A percentile compares a stretch with the other conserved stretches of the same genome.
Evolutionary conservation across 2,797 vertebrate genomes (phyloP).

Genomic region (Gallinago stenura): DNA sequence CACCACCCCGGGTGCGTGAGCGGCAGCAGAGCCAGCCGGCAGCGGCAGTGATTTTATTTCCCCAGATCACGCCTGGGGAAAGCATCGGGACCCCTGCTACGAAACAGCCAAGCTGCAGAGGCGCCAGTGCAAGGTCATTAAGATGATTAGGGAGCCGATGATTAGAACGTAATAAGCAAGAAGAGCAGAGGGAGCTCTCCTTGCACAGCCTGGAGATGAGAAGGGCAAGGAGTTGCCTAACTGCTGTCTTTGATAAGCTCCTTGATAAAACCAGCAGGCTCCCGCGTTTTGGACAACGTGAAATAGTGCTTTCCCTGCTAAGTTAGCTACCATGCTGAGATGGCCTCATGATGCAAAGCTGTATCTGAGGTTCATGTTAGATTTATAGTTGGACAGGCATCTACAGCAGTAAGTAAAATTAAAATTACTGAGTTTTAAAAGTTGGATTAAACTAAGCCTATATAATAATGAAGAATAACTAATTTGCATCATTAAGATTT

Average conservation of each 20-base stretch:
- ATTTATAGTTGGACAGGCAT: background rate
- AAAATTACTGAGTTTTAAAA: background rate
- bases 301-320: background rate
- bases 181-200: background rate
- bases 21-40: background rate
- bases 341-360: background rate
- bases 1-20: fast-evolving
- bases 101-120: background rate
- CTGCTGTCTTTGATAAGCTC: background rate
- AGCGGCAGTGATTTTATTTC: background rate
- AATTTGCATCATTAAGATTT: background rate
- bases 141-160: background rate
- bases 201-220: background rate
- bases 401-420: background rate
- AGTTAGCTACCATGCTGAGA: background rate
- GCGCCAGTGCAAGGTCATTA: background rate
- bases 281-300: background rate
- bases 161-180: background rate
- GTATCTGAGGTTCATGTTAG: background rate
- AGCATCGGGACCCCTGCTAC: background rate
- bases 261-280: background rate
- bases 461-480: background rate
- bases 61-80: background rate
- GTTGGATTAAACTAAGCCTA: background rate
- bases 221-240: background rate